Base-by-base conservation (phyloP, 1,140 invertebrate species). In the Formica exsecta region DNA sequence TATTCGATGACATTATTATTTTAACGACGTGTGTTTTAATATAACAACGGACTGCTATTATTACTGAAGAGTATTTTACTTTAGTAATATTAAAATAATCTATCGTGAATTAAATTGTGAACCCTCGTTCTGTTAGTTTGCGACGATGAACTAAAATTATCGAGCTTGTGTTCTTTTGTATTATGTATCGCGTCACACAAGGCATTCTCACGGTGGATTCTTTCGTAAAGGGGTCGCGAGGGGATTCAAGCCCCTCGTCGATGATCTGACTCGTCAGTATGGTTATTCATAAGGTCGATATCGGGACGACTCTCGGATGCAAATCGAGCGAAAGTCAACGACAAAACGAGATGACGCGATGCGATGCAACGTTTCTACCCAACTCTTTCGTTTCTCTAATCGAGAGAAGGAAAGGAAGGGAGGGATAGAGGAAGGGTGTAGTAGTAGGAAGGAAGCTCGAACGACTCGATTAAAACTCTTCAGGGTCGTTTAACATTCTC, bases 281-380 rank as follows among this genome's bases (percentile, higher is more conserved):
- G 87, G 87, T 90, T 90, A 85, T 90, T 90, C 87, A 85, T 89
- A 90, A 90, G 87, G 48, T 75, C 64, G 89, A 89, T 90, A 89
- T 86, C 87, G 77, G 86, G 66, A 41, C 61, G 25, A 61, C 64
- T 89, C 85, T 87, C 86, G 77, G 76, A 91, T 84, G 84, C 79
- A 91, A 88, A 91, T 90, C 86, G 86, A 89, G 86, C 85, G 89
- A 86, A 90, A 87, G 89, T 91, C 89, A 89, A 85, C 87, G 86
- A 73, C 61, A 59, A 90, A 62, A 38, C 51, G 90, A 80, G 71
- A 79, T 51, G 16, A 51, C 8, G 44, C 44, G 44, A 48, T 44
- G 41, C 41, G 41, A 48, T 3, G 48, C 85, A 75, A 83, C 84
- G 54, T 51, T 64, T 51, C n/a, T 65, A 83, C 38, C 57, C 74